These are phyloP conservation scores for Metellina segmentata DNA, from an alignment of 2,888 invertebrate genomes.

Conservation along the genomic window DNA sequence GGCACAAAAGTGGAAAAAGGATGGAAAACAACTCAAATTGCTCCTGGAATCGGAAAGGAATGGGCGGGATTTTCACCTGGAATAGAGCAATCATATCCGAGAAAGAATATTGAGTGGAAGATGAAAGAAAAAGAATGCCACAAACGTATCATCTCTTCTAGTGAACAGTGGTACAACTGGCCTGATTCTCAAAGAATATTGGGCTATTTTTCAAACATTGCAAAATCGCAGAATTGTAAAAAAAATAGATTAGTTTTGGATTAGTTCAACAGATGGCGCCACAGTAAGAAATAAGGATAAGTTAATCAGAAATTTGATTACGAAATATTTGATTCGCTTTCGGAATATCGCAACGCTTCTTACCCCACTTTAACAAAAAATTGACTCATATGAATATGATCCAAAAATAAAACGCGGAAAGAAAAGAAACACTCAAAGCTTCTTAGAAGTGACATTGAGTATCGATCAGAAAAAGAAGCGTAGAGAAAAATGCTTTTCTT, in stretches of 20 bases:
- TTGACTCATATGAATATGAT: constrained; percentile 15
- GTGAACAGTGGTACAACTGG: background rate
- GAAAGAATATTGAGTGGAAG: constrained; percentile 20
- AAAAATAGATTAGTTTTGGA: background rate
- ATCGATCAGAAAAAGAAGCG: constrained; percentile 55
- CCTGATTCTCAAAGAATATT: background rate
- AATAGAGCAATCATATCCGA: constrained; percentile 66
- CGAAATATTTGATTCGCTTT: background rate
- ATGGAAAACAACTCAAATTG: constrained; percentile 59
- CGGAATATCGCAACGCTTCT: background rate
- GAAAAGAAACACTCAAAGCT: constrained; percentile 48
- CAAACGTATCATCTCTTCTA: background rate
- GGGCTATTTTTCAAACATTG: background rate
- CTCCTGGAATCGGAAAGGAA: constrained; percentile 27
- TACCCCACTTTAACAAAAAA: background rate
- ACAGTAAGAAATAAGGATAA: too few species aligned
- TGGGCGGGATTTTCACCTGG: constrained; percentile 41
- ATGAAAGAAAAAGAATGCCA: background rate
- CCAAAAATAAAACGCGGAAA: background rate
- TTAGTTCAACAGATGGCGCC: constrained; percentile 9
- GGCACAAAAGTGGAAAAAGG: background rate
- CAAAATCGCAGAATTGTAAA: background rate
- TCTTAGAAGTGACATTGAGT: constrained; percentile 56
- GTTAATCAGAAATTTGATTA: background rate
- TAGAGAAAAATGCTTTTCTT: constrained; percentile 13